phyloP scores from a whole-genome alignment of 2,797 vertebrate species.

The Carduelis carduelis region DNA sequence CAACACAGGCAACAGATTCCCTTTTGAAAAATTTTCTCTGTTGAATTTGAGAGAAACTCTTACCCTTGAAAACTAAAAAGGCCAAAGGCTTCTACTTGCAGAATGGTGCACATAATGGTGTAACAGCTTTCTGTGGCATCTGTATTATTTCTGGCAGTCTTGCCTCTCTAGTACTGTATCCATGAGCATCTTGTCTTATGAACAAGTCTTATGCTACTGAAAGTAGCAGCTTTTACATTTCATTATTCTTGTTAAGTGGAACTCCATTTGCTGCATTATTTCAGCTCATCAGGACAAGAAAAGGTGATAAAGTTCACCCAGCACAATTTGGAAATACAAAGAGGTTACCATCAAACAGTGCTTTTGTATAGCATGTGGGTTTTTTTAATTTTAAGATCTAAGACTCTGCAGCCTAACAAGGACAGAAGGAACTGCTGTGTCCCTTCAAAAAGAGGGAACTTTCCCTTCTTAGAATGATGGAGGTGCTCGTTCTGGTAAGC shows the following conservation, averaged over 20 bases:
- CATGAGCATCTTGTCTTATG: not conserved
- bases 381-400: not conserved
- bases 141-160: not conserved
- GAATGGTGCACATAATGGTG: not conserved
- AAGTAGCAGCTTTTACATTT: not conserved
- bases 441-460: conserved; percentile 12
- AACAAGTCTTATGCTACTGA: not conserved
- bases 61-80: not conserved
- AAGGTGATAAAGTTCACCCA: not conserved
- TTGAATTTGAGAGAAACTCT: not conserved
- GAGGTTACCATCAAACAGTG: not conserved
- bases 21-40: not conserved
- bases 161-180: not conserved
- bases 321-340: not conserved
- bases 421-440: not conserved
- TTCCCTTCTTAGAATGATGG: not conserved
- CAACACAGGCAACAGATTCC: not conserved
- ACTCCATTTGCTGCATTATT: not conserved
- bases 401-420: not conserved
- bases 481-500: conserved; percentile 5
- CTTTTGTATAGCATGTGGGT: not conserved
- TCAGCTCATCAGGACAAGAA: not conserved
- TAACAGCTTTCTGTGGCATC: not conserved
- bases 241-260: not conserved
- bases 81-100: not conserved